Percentiles rank a stretch among this genome's conserved stretches.
Evolutionary conservation across 2,888 invertebrate genomes (phyloP).

Genomic region (Orthonevra nobilis): DNA sequence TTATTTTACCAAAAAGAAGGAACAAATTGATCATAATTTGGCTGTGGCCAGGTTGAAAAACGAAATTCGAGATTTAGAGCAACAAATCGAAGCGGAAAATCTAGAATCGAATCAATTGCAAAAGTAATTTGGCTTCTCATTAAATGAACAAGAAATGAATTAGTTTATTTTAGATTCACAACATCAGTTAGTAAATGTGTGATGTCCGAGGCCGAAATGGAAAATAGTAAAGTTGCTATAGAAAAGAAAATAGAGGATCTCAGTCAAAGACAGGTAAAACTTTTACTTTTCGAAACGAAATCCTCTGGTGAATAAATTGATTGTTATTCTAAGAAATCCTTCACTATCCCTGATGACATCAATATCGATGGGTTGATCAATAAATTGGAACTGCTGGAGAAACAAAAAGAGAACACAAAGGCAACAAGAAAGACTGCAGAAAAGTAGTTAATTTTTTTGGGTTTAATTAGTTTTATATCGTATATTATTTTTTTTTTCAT

Average conservation of each 20-base stretch:
- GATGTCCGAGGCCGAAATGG: slow-evolving; percentile 72
- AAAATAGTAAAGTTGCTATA: slow-evolving; percentile 71
- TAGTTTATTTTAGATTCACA: slow-evolving; percentile 72
- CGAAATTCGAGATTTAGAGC: slow-evolving; percentile 72
- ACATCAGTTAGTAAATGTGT: slow-evolving; percentile 72
- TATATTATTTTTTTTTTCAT: no score
- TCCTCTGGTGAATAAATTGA: background rate
- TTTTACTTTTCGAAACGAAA: background rate
- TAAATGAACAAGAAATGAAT: background rate
- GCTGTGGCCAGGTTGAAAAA: slow-evolving; percentile 69
- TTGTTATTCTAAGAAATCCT: slow-evolving; percentile 62
- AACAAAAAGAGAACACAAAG: slow-evolving; percentile 66
- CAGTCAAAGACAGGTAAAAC: slow-evolving; percentile 72
- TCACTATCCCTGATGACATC: slow-evolving; percentile 73
- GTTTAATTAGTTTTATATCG: no score
- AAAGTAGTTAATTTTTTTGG: no score
- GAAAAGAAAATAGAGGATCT: slow-evolving; percentile 73
- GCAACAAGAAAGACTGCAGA: no score
- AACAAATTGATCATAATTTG: slow-evolving; percentile 73
- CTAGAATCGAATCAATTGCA: slow-evolving; percentile 73
- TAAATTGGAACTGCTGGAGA: slow-evolving; percentile 73
- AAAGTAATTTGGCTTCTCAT: slow-evolving; percentile 70
- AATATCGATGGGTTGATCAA: slow-evolving; percentile 75
- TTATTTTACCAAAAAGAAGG: slow-evolving; percentile 73
- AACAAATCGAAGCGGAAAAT: slow-evolving; percentile 72